These are phyloP conservation scores for Anoplolepis gracilipes DNA, from an alignment of 1,140 invertebrate species.

Conservation along the genomic window DNA sequence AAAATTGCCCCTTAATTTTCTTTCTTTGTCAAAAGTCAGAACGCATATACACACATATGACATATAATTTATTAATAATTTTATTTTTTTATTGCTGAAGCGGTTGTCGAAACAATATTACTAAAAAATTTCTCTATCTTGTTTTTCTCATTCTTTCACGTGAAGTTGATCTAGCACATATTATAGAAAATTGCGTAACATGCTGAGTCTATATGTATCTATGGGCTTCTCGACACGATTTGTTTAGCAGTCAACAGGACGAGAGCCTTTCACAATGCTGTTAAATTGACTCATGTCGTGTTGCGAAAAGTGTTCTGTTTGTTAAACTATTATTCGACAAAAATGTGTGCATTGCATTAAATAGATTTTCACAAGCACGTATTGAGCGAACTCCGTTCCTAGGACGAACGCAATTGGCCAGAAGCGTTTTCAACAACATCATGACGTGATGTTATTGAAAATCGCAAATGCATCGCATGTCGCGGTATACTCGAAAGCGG, in stretches of 20 bases:
- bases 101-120: too few relatives aligned
- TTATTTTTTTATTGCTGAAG: too few relatives aligned
- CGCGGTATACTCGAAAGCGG: not conserved
- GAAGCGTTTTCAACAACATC: not conserved
- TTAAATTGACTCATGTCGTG: not conserved
- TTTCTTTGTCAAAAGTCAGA: too few relatives aligned
- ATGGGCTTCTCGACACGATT: not conserved
- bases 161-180: too few relatives aligned
- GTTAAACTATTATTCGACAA: not conserved
- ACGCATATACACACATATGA: too few relatives aligned
- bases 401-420: not conserved
- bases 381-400: not conserved
- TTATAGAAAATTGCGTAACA: too few relatives aligned
- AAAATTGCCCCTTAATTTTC: too few relatives aligned
- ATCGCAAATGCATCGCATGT: slow-evolving; percentile 39
- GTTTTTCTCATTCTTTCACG: too few relatives aligned
- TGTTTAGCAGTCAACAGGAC: not conserved
- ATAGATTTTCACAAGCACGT: not conserved
- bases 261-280: not conserved
- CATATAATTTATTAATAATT: too few relatives aligned
- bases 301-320: not conserved
- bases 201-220: too few relatives aligned
- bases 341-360: not conserved
- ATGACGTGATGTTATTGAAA: slow-evolving; percentile 40
- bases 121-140: too few relatives aligned